Evolutionary conservation across 2,888 invertebrate genomes (phyloP), one percentile per base, ranked within the genome.

Genomic region (Dermolepida albohirtum): DNA sequence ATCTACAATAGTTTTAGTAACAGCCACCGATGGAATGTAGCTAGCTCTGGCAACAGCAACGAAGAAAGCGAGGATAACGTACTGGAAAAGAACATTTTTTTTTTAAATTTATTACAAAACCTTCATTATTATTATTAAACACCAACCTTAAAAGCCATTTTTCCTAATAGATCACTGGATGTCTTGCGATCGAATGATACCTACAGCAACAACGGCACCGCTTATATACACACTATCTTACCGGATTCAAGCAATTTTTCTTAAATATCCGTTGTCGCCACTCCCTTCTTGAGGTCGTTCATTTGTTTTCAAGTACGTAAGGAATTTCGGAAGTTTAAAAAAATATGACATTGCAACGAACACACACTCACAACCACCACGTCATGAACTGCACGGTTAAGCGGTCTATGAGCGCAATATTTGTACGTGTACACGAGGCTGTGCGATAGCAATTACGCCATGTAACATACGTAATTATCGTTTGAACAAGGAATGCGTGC

Each of bases 161-260:
- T 67, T 47, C 17, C 50, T 54, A 65, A 54, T 54, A 67, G 62
- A 62, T 52, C 59, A 66, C 70, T 66, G 67, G 51, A 81, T 82
- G 12, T 17, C 29, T 44, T 81, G 82, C 84, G 83, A 51, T 29
- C 64, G 64, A 64, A 51, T 64, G 64, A 64, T 64, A 51, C 64
- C 64, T 27, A 52, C 27, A 14, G 16, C 51, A 64, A 51, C 29
- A 41, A 8, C 43, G 14, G 63, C 39, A 16, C 50, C 16, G 51
- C 27, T 63, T 63, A 63, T 64, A 64, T 64, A 50, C 40, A 39
- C 5, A 40, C 8, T 40, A 40, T 41, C 41, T 64, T 64, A 52
- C 50, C 64, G 64, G 50, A 64, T 64, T 59, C 44, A 59, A 59
- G 59, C 44, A 8, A 47, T 59, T 47, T 64, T 64, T 64, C 50